phyloP scores from a whole-genome alignment of 2,888 invertebrate genomes.

The Campoplex nolae region DNA sequence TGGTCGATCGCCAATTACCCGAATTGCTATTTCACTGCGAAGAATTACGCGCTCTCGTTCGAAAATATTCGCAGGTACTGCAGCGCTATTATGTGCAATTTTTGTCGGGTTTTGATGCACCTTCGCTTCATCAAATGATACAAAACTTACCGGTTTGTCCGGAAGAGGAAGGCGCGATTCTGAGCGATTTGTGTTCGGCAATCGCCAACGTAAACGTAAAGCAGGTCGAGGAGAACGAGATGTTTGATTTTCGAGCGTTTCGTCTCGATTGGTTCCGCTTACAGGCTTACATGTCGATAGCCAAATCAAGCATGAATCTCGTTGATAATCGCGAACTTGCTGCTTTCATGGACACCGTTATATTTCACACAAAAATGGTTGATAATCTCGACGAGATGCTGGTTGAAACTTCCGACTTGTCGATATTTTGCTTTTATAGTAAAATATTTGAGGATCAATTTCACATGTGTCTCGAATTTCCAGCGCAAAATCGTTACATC shows the following conservation, averaged over 20 bases:
- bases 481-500: slow-evolving; percentile 98
- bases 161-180: slow-evolving; percentile 97
- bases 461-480: slow-evolving; percentile 99
- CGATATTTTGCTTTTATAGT: slow-evolving; percentile 98
- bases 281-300: slow-evolving; percentile 96
- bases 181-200: slow-evolving; percentile 96
- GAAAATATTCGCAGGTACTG: slow-evolving; percentile 98
- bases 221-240: slow-evolving; percentile 98
- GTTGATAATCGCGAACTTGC: slow-evolving; percentile 95
- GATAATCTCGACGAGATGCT: slow-evolving; percentile 98
- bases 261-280: slow-evolving; percentile 99
- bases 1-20: slow-evolving; percentile 97
- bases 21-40: slow-evolving; percentile 99
- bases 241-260: slow-evolving; percentile 98
- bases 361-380: slow-evolving; percentile 99
- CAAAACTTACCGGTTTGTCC: slow-evolving; percentile 94
- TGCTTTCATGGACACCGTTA: slow-evolving; percentile 96
- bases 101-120: slow-evolving; percentile 97
- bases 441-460: slow-evolving; percentile 99
- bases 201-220: slow-evolving; percentile 94
- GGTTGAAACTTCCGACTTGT: slow-evolving; percentile 98
- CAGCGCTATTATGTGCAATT: slow-evolving; percentile 99
- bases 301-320: slow-evolving; percentile 92
- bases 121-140: slow-evolving; percentile 93
- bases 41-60: slow-evolving; percentile 96